phyloP scores from a whole-genome alignment of 2,888 invertebrate species.

The Drosophila kokeensis region DNA sequence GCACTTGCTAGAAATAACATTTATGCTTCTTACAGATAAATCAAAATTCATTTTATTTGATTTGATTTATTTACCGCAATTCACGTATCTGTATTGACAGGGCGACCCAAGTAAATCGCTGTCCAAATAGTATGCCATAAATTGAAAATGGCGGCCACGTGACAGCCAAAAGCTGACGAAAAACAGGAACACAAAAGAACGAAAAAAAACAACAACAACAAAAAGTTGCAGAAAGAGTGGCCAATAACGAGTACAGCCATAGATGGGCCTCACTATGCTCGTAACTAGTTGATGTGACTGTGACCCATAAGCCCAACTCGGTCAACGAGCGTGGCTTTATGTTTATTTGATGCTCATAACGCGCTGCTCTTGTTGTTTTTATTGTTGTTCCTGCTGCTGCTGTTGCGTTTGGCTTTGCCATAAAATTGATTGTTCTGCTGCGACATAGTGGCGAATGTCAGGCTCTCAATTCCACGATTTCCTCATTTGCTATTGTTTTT shows the following conservation, averaged over 20 bases:
- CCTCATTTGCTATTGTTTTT: slow-evolving; percentile 45
- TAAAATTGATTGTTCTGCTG: slow-evolving; percentile 67
- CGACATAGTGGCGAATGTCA: slow-evolving; percentile 29
- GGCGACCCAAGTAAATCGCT: slow-evolving; percentile 37
- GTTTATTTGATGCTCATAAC: slow-evolving; percentile 71
- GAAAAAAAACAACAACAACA: not conserved
- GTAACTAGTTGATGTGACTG: slow-evolving; percentile 64
- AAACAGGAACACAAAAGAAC: slow-evolving; percentile 12
- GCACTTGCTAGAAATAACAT: slow-evolving; percentile 57
- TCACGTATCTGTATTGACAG: slow-evolving; percentile 30
- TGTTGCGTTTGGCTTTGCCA: slow-evolving; percentile 45
- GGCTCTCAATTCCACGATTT: slow-evolving; percentile 38
- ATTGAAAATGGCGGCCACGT: slow-evolving; percentile 65
- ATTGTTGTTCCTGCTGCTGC: slow-evolving; percentile 2
- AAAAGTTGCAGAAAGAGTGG: slow-evolving; percentile 15
- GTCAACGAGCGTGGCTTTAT: slow-evolving; percentile 62
- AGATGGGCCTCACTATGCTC: slow-evolving; percentile 35
- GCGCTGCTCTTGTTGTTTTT: slow-evolving; percentile 22
- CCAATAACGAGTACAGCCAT: slow-evolving; percentile 40
- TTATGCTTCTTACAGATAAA: slow-evolving; percentile 51
- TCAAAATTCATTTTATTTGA: slow-evolving; percentile 59
- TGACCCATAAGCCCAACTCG: slow-evolving; percentile 67
- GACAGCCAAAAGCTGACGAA: slow-evolving; percentile 38
- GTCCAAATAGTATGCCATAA: slow-evolving; percentile 63
- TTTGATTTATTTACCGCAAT: slow-evolving; percentile 67